A percentile compares a stretch with the other conserved stretches of the same genome.
These are phyloP conservation scores for Sebastes schlegelii DNA, from an alignment of 2,113 vertebrate genomes.

Conservation along the genomic window DNA sequence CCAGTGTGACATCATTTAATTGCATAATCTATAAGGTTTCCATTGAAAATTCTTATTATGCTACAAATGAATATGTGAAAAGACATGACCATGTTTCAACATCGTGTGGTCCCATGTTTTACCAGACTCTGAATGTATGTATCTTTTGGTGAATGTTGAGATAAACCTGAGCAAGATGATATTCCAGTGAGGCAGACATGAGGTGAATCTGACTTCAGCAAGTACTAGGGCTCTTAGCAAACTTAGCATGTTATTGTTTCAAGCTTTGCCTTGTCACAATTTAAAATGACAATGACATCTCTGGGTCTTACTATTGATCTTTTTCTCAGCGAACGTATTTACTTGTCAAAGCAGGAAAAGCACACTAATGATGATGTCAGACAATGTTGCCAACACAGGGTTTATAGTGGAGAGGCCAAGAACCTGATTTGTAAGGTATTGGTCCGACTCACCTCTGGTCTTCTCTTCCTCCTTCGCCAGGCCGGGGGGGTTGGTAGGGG, in stretches of 20 bases:
- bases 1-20: no score
- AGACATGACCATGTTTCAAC: no score
- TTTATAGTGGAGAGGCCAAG: no score
- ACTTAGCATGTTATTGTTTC: not conserved
- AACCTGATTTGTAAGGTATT: not conserved
- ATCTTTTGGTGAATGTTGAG: not conserved
- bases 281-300: not conserved
- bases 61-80: not conserved
- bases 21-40: not conserved
- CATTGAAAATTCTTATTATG: not conserved
- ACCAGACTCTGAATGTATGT: not conserved
- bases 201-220: not conserved
- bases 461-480: slow-evolving; percentile 38
- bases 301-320: not conserved
- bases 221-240: not conserved
- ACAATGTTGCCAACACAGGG: not conserved
- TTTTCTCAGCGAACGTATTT: not conserved
- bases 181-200: not conserved
- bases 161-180: not conserved
- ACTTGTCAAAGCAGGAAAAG: not conserved
- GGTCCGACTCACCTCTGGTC: slow-evolving; percentile 52
- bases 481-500: slow-evolving; percentile 12
- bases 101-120: no score
- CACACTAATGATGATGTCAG: not conserved
- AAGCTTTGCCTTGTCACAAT: not conserved